These are phyloP conservation scores for Venturia canescens DNA, from an alignment of 1,140 invertebrate genomes.

Conservation along the genomic window DNA sequence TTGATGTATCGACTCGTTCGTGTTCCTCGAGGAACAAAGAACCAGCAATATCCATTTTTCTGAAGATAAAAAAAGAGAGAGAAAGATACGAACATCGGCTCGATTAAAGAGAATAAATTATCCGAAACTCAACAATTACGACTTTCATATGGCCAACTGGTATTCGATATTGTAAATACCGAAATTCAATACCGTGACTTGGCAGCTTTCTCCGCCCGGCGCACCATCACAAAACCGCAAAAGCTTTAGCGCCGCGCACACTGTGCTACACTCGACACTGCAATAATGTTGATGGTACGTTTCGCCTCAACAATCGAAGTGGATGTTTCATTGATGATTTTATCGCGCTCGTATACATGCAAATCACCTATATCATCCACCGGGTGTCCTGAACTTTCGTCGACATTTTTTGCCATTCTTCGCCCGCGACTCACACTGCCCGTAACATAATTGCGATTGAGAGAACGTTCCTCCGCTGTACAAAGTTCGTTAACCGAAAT, in stretches of 20 bases:
- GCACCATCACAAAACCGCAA: background rate
- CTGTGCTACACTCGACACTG: background rate
- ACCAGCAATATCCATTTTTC: background rate
- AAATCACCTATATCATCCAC: too few relatives aligned
- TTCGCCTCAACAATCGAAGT: background rate
- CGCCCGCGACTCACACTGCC: too few relatives aligned
- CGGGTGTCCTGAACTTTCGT: too few relatives aligned
- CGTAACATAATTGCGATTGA: too few relatives aligned
- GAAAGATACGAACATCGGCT: background rate
- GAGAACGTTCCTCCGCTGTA: too few relatives aligned
- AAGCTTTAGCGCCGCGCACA: slow-evolving; percentile 1
- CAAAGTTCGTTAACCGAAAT: too few relatives aligned
- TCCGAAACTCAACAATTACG: background rate
- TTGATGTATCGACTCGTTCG: background rate
- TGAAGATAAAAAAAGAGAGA: background rate
- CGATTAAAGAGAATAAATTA: background rate
- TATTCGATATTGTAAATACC: too few relatives aligned
- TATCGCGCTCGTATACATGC: background rate
- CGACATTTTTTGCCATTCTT: too few relatives aligned
- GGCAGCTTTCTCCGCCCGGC: background rate
- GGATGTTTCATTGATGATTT: background rate
- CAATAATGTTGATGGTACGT: background rate
- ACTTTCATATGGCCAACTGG: too few relatives aligned
- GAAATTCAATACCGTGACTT: background rate
- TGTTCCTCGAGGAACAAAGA: background rate